Percentiles rank a stretch among this genome's conserved stretches.
Evolutionary conservation across 2,888 invertebrate species (phyloP).

Genomic region (Drosophila kuntzei): DNA sequence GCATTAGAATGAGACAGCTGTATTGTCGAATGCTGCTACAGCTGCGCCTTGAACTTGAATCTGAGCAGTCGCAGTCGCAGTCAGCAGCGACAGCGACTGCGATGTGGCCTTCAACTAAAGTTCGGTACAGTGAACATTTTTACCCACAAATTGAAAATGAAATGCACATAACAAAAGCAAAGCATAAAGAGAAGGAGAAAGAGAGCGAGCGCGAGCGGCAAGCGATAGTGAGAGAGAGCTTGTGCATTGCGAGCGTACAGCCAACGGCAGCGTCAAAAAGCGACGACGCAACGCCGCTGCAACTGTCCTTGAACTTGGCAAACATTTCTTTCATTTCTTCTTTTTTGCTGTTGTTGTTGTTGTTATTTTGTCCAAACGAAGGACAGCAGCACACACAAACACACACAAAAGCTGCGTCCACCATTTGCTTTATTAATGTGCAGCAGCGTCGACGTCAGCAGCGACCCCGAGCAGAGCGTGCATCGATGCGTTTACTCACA

Average conservation of each 20-base stretch:
- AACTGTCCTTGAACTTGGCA: constrained; percentile 80
- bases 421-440: constrained; percentile 52
- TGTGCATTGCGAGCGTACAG: constrained; percentile 65
- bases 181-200: constrained; percentile 10
- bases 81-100: constrained; percentile 27
- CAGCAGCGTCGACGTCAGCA: constrained; percentile 45
- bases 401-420: constrained; percentile 38
- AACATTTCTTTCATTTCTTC: constrained; percentile 37
- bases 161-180: constrained; percentile 67
- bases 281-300: constrained; percentile 62
- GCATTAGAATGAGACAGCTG: constrained; percentile 48
- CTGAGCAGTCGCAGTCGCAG: constrained; percentile 17
- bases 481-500: constrained; percentile 31
- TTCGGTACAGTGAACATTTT: constrained; percentile 57
- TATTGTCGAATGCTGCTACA: constrained; percentile 8
- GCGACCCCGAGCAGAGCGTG: constrained; percentile 30
- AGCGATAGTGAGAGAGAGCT: constrained; percentile 23
- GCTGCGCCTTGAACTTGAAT: constrained; percentile 62
- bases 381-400: constrained; percentile 38
- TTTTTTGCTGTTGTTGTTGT: constrained; percentile 17
- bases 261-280: constrained; percentile 70
- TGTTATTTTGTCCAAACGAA: constrained; percentile 39
- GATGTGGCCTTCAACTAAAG: constrained; percentile 66
- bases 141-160: constrained; percentile 47
- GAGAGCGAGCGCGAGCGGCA: constrained; percentile 4